These are phyloP conservation scores for Pandemis heparana DNA, from an alignment of 2,888 invertebrate species.

Conservation along the genomic window DNA sequence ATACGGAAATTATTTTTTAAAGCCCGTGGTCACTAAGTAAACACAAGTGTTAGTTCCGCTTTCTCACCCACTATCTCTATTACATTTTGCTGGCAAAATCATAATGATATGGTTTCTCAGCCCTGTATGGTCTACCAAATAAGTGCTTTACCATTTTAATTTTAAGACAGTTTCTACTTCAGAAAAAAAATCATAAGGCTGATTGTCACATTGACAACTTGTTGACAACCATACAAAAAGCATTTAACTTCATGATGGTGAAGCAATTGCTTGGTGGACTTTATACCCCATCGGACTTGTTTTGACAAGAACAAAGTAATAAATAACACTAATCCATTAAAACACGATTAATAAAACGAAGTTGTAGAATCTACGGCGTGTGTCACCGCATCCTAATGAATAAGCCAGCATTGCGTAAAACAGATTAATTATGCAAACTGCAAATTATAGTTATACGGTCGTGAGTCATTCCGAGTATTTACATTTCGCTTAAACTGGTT, in stretches of 20 bases:
- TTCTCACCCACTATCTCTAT: constrained; percentile 18
- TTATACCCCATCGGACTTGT: not conserved
- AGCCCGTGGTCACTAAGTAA: constrained; percentile 1
- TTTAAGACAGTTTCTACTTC: too few species aligned
- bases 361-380: constrained; percentile 14
- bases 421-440: constrained; percentile 33
- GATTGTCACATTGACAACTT: too few species aligned
- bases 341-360: constrained; percentile 1
- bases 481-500: constrained; percentile 34
- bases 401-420: constrained; percentile 36
- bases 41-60: constrained; percentile 31
- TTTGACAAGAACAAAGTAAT: not conserved
- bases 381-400: constrained; percentile 35
- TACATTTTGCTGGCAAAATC: constrained; percentile 14
- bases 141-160: too few species aligned
- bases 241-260: too few species aligned
- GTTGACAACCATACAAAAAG: too few species aligned
- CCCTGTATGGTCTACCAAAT: too few species aligned
- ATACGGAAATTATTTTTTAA: not conserved
- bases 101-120: too few species aligned
- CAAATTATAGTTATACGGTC: constrained; percentile 29
- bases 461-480: constrained; percentile 39
- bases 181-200: too few species aligned
- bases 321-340: not conserved
- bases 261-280: too few species aligned